Evolutionary conservation across 1,140 invertebrate species (phyloP).

Genomic region (Pogonomyrmex barbatus): DNA sequence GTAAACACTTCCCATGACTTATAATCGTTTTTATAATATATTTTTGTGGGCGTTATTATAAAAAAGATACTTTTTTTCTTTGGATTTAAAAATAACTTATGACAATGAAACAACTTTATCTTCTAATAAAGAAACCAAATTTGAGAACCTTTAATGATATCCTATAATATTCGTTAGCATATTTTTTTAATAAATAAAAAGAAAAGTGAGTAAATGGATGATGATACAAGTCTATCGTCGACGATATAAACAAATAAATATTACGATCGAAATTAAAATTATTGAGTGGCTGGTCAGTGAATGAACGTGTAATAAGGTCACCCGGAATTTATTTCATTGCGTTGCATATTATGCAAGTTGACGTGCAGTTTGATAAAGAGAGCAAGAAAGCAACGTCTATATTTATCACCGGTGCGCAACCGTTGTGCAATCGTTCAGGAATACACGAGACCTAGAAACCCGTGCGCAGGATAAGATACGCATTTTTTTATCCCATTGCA

Average conservation of each 20-base stretch:
- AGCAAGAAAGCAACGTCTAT: slow-evolving; percentile 60
- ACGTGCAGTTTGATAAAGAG: slow-evolving; percentile 62
- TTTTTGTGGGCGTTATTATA: not conserved
- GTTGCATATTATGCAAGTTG: slow-evolving; percentile 57
- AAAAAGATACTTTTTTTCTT: not conserved
- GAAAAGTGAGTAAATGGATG: not conserved
- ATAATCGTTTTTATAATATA: not conserved
- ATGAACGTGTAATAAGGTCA: slow-evolving; percentile 51
- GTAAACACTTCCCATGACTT: not conserved
- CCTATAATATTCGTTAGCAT: not conserved
- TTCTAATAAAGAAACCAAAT: not conserved
- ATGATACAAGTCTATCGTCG: slow-evolving; percentile 7
- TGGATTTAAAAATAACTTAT: not conserved
- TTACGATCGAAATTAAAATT: slow-evolving; percentile 45
- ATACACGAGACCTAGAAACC: slow-evolving; percentile 62
- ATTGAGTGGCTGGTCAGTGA: not conserved
- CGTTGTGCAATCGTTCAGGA: slow-evolving; percentile 60
- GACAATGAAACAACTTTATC: not conserved
- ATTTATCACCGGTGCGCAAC: slow-evolving; percentile 51
- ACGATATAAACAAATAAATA: slow-evolving; percentile 39
- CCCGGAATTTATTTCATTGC: slow-evolving; percentile 61
- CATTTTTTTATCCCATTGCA: not conserved
- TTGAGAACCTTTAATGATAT: not conserved
- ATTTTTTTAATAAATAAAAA: slow-evolving; percentile 14
- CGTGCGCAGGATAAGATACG: slow-evolving; percentile 17